These are phyloP conservation scores for Cairina moschata DNA, from an alignment of 2,113 vertebrate genomes.

Conservation along the genomic window DNA sequence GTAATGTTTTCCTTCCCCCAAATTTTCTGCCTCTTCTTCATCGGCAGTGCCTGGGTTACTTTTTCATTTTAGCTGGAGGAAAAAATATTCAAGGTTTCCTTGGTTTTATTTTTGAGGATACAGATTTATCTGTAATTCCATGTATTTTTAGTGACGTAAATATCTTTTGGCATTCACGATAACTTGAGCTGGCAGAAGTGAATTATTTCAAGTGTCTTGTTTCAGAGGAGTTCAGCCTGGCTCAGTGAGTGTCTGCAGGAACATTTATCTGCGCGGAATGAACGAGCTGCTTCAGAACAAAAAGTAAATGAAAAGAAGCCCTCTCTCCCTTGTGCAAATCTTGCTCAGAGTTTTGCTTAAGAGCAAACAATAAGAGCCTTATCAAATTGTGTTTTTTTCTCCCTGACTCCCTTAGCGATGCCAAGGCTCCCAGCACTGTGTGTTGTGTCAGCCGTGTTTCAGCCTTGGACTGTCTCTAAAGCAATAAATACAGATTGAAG, in stretches of 20 bases:
- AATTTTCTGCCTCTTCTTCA: not conserved
- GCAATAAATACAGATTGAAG: not conserved
- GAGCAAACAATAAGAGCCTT: not conserved
- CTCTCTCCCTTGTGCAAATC: not conserved
- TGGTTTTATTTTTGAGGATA: not conserved
- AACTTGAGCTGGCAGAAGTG: conserved; percentile 2
- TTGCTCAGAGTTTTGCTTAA: not conserved
- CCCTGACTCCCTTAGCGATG: not conserved
- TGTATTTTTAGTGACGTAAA: conserved; percentile 16
- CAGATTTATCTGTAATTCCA: not conserved
- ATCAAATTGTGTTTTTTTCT: not conserved
- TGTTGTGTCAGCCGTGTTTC: not conserved
- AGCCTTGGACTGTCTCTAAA: conserved; percentile 23
- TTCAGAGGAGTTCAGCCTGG: conserved; percentile 19
- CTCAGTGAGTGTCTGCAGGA: not conserved
- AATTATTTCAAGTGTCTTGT: conserved; percentile 35
- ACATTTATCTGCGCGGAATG: conserved; percentile 15
- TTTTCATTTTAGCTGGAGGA: not conserved
- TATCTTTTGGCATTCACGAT: not conserved
- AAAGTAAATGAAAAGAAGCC: not conserved
- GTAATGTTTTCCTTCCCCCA: not conserved
- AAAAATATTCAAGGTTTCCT: not conserved
- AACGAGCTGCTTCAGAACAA: not conserved
- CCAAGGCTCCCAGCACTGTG: conserved; percentile 5
- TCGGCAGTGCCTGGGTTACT: not conserved